These are phyloP conservation scores for Andrena chrysosceles DNA, from an alignment of 2,888 invertebrate genomes.

Conservation along the genomic window DNA sequence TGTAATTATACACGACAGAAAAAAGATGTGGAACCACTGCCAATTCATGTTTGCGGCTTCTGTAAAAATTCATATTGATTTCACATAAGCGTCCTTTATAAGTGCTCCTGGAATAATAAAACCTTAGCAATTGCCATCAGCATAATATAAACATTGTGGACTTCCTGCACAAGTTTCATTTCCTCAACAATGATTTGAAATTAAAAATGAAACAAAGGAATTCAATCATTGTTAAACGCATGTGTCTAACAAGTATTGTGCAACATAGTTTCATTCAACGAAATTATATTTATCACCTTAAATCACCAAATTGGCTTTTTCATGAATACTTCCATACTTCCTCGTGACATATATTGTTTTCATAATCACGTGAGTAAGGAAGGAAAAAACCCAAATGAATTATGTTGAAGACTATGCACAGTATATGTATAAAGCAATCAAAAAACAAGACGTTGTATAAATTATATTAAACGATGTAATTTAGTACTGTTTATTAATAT, in stretches of 20 bases:
- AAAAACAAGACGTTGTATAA: too few species aligned
- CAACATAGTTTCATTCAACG: background rate
- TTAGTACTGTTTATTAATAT: too few species aligned
- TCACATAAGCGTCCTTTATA: too few species aligned
- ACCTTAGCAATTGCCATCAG: too few species aligned
- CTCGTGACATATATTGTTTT: background rate
- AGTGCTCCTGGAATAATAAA: background rate
- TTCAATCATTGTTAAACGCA: background rate
- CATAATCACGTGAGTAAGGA: background rate
- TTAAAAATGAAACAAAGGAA: background rate
- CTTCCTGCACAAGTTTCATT: too few species aligned
- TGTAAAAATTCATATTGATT: constrained; percentile 33
- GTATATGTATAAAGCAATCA: too few species aligned
- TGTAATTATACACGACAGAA: constrained; percentile 55
- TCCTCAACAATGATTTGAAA: too few species aligned
- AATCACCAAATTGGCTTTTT: constrained; percentile 47
- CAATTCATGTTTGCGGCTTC: constrained; percentile 62
- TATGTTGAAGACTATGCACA: too few species aligned
- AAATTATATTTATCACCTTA: constrained; percentile 6
- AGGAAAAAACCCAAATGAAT: too few species aligned
- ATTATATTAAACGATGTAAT: too few species aligned
- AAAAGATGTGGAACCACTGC: constrained; percentile 51
- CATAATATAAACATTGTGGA: too few species aligned
- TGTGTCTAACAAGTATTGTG: background rate
- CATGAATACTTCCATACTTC: background rate